A percentile compares a stretch with the other conserved stretches of the same genome.
Conservation (phyloP, 2,797 vertebrate species). For the Sebastiscus albofasciatus region DNA sequence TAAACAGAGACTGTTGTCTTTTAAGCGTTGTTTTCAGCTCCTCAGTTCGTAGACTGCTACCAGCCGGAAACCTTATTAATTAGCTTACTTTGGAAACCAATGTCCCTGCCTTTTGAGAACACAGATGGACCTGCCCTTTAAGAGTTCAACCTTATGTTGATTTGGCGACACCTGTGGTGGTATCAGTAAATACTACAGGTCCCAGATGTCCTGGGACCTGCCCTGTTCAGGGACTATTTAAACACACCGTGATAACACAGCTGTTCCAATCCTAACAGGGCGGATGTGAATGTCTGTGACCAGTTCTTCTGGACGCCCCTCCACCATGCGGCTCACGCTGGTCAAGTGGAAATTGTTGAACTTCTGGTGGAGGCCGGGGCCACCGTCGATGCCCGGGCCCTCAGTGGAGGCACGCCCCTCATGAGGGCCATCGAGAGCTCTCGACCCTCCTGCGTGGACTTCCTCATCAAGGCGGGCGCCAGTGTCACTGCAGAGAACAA, state of each 20-base stretch:
- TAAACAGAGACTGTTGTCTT: too few relatives aligned
- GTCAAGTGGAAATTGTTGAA: constrained; percentile 86
- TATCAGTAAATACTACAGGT: too few relatives aligned
- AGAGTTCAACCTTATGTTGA: too few relatives aligned
- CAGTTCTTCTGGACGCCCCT: constrained; percentile 95
- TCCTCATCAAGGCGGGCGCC: constrained; percentile 88
- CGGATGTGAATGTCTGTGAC: constrained; percentile 85
- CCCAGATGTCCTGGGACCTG: too few relatives aligned
- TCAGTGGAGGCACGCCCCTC: constrained; percentile 89
- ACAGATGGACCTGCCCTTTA: too few relatives aligned
- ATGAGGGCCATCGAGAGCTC: constrained; percentile 91
- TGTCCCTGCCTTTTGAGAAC: too few relatives aligned
- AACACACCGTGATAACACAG: not conserved
- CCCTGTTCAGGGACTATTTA: not conserved
- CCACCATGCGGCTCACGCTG: constrained; percentile 91
- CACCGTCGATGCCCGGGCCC: constrained; percentile 78
- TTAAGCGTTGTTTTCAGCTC: too few relatives aligned
- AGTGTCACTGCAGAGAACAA: constrained; percentile 84
- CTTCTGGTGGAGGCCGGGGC: constrained; percentile 88
- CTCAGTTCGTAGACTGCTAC: too few relatives aligned
- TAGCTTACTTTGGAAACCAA: too few relatives aligned
- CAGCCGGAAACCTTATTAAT: too few relatives aligned
- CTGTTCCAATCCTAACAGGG: constrained; percentile 62
- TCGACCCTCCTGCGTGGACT: constrained; percentile 87
- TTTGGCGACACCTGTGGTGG: too few relatives aligned